Percentiles rank a stretch among this genome's conserved stretches.
Evolutionary conservation across 2,888 invertebrate genomes (phyloP).

Genomic region (Macrophya annulata): DNA sequence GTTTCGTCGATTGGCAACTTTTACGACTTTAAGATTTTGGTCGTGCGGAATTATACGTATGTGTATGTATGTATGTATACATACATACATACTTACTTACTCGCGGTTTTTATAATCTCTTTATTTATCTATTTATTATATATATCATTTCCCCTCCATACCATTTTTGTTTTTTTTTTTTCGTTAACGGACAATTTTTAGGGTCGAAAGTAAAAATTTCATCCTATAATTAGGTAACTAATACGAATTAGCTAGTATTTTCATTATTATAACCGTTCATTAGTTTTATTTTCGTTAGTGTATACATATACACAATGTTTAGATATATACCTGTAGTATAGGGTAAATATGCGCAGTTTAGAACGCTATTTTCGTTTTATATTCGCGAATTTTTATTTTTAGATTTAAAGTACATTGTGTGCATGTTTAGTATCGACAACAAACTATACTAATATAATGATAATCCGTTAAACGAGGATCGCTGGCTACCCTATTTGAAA

Average conservation of each 20-base stretch:
- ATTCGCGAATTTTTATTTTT: too few relatives aligned
- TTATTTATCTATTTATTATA: not conserved
- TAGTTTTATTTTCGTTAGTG: not conserved
- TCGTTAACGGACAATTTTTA: not conserved
- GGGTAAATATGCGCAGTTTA: too few relatives aligned
- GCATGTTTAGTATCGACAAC: not conserved
- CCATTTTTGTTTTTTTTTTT: not conserved
- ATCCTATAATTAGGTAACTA: too few relatives aligned
- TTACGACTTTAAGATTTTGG: not conserved
- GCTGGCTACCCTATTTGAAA: slow-evolving; percentile 21
- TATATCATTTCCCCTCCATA: not conserved
- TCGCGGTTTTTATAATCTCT: not conserved
- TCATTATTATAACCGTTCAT: not conserved
- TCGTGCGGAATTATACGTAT: slow-evolving; percentile 12
- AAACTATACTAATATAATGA: not conserved
- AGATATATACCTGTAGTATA: too few relatives aligned
- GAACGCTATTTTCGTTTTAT: too few relatives aligned
- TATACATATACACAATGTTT: too few relatives aligned
- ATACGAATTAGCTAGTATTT: not conserved
- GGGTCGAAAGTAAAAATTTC: too few relatives aligned
- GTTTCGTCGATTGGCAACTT: slow-evolving; percentile 30
- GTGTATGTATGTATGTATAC: not conserved
- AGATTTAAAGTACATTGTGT: too few relatives aligned
- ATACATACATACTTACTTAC: too few relatives aligned
- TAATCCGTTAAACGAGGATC: not conserved